Evolutionary conservation across 2,888 invertebrate genomes (phyloP).

Genomic region (Cosmia trapezina): DNA sequence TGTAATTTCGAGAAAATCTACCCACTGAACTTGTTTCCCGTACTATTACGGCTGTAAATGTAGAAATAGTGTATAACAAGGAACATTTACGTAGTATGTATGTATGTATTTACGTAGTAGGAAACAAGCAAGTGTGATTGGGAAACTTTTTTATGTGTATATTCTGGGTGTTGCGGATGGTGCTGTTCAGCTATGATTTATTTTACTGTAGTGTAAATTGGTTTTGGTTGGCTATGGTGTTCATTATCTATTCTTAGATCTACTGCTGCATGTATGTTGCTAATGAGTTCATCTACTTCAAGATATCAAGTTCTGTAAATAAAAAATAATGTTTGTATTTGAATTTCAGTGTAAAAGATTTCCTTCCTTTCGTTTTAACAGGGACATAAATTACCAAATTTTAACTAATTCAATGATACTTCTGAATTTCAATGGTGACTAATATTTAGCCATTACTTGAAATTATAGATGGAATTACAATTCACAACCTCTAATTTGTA

Average conservation of each 20-base stretch:
- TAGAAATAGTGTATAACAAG: slow-evolving; percentile 59
- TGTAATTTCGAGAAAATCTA: slow-evolving; percentile 62
- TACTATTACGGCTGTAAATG: slow-evolving; percentile 52
- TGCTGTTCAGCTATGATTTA: slow-evolving; percentile 60
- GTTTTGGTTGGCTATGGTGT: slow-evolving; percentile 40
- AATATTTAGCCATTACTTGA: too few species aligned
- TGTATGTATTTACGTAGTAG: slow-evolving; percentile 36
- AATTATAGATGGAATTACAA: not conserved
- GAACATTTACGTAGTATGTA: slow-evolving; percentile 25
- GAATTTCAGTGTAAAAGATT: too few species aligned
- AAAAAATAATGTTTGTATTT: too few species aligned
- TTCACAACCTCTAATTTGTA: not conserved
- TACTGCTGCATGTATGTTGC: not conserved
- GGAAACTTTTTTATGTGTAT: slow-evolving; percentile 69
- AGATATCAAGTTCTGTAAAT: not conserved
- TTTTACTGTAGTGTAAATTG: slow-evolving; percentile 64
- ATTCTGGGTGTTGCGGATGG: slow-evolving; percentile 42
- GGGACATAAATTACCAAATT: not conserved
- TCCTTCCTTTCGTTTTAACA: not conserved
- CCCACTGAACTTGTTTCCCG: slow-evolving; percentile 54
- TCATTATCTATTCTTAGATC: slow-evolving; percentile 15
- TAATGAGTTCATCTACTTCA: slow-evolving; percentile 6
- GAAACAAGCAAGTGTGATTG: slow-evolving; percentile 70
- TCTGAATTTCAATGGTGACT: not conserved
- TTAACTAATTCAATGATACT: not conserved